phyloP scores from a whole-genome alignment of 2,113 vertebrate species.

The Ellobius talpinus region DNA sequence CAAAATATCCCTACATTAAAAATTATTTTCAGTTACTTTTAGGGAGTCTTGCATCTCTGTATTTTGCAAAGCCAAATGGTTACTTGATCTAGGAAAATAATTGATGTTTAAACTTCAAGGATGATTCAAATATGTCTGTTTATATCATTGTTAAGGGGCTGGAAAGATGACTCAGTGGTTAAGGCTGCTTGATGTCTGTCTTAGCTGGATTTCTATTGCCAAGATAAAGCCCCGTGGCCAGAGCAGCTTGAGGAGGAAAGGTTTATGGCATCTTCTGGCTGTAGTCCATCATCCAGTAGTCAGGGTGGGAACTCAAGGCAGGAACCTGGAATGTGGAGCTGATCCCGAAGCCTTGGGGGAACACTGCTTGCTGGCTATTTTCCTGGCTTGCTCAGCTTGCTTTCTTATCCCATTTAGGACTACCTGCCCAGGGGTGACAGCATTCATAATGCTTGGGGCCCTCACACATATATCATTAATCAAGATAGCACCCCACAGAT shows the following conservation, averaged over 20 bases:
- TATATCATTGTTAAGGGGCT: neutral
- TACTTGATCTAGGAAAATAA: constrained; percentile 34
- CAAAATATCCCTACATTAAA: neutral
- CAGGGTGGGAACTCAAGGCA: neutral
- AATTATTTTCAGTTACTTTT: constrained; percentile 24
- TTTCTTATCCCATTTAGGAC: no score
- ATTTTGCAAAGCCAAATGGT: no score
- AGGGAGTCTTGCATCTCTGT: neutral
- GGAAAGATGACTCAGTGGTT: neutral
- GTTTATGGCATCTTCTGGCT: neutral
- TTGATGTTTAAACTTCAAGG: neutral
- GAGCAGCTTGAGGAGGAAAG: neutral
- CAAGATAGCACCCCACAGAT: neutral
- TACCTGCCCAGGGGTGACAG: neutral
- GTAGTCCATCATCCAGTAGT: no score
- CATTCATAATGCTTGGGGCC: no score
- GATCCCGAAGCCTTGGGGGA: neutral
- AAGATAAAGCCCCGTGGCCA: neutral
- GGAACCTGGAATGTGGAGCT: no score
- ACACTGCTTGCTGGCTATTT: neutral
- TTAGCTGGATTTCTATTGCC: neutral
- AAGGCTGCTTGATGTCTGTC: neutral
- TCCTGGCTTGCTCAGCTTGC: neutral
- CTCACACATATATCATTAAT: neutral
- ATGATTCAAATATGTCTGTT: constrained; percentile 36